Evolutionary conservation across 1,140 invertebrate genomes (phyloP), one percentile per base, ranked within the genome.

Genomic region (Magallana angulata): DNA sequence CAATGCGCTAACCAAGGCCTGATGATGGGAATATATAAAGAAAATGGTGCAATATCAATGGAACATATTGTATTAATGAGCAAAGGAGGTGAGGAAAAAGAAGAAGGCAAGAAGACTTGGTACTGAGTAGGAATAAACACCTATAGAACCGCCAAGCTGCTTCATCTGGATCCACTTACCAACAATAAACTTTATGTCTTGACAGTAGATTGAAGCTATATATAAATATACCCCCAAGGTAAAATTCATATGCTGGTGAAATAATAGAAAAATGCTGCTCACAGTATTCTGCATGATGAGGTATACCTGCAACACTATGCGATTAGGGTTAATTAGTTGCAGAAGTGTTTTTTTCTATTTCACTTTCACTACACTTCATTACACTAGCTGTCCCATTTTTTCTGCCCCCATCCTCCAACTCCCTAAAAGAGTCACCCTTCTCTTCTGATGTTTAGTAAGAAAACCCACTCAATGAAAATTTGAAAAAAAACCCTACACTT

Each of bases 161-260:
- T 7, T 36, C 68, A 76, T 76, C 68, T 76, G 68, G 68, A 76
- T 18, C 68, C 11, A 76, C 68, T 76, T 76, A 76, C 24, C 24
- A 76, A 76, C 68, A 76, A 76, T 76, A 76, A 30, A 76, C 68
- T 30, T 76, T 30, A 76, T 30, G 24, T 76, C 68, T 76, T 76
- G 68, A 30, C 12, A 30, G 18, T 76, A 11, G 68, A 76, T 76
- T 76, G 68, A 76, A 76, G 68, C n/a, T 24, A 76, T 30, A 76
- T 76, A 76, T 76, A 30, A 76, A 30, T 30, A 48, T 48, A 48
- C 36, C 36, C 36, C 24, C 68, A 12, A 9, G 64, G 68, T 76
- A 76, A 76, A 76, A 76, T 36, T 11, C 16, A 18, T 24, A 71
- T 71, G 36, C 36, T 48, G 36, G 36, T 48, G 1, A 48, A 48